Percentiles rank a stretch among this genome's conserved stretches.
phyloP scores from a whole-genome alignment of 2,113 vertebrate species.

The Plecturocebus donacophilus region DNA sequence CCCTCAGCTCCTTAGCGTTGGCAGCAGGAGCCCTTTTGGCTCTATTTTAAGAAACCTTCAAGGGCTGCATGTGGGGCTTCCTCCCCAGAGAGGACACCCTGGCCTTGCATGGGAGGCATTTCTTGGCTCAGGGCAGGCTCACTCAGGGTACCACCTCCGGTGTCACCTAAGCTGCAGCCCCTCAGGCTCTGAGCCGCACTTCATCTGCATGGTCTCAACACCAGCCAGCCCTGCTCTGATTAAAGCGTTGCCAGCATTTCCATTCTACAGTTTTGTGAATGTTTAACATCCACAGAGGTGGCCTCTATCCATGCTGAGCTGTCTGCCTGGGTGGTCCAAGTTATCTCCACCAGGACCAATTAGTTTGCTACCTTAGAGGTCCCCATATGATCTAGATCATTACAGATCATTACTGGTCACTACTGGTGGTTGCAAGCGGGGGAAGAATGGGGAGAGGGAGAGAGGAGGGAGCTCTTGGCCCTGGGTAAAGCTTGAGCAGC shows the following conservation, averaged over 20 bases:
- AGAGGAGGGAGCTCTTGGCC: background rate
- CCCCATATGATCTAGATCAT: background rate
- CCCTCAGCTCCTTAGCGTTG: background rate
- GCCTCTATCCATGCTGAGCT: background rate
- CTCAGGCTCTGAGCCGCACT: background rate
- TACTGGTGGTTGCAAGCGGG: background rate
- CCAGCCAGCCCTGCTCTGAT: background rate
- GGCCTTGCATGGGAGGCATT: background rate
- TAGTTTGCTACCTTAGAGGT: background rate
- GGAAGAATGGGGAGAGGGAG: background rate
- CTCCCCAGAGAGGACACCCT: background rate
- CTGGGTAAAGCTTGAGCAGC: background rate
- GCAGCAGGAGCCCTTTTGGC: background rate
- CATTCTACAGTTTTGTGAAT: background rate
- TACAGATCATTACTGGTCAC: background rate
- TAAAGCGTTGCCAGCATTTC: background rate
- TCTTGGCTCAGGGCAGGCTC: background rate
- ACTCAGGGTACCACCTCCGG: background rate
- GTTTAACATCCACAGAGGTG: background rate
- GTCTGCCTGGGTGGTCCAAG: background rate
- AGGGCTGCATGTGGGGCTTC: background rate
- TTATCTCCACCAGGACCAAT: background rate
- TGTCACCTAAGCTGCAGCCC: background rate
- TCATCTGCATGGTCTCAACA: background rate
- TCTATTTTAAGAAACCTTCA: constrained; percentile 33